A percentile compares a stretch with the other conserved stretches of the same genome.
These are phyloP conservation scores for Trichopria drosophilae DNA, from an alignment of 2,888 invertebrate species.

Conservation along the genomic window DNA sequence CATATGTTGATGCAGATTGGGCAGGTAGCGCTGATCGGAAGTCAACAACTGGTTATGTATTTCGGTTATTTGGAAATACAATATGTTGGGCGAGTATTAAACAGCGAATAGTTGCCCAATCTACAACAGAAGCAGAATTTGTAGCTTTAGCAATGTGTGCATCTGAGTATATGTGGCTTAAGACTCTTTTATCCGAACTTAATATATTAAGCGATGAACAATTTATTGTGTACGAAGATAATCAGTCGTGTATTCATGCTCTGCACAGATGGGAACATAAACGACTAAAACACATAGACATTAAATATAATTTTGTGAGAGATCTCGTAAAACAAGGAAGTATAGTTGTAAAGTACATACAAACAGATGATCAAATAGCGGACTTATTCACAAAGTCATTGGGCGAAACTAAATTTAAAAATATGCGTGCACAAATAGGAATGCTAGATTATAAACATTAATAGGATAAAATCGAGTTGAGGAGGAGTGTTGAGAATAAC, in stretches of 20 bases:
- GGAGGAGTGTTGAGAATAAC: constrained; percentile 6
- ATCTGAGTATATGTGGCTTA: constrained; percentile 43
- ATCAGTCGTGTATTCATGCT: constrained; percentile 35
- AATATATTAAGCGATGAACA: constrained; percentile 5
- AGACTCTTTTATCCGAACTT: constrained; percentile 37
- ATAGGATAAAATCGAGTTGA: background rate
- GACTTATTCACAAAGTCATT: constrained; percentile 21
- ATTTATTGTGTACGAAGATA: constrained; percentile 35
- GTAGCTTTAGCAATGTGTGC: constrained; percentile 42
- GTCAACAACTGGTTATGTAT: constrained; percentile 45
- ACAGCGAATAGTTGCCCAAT: constrained; percentile 43
- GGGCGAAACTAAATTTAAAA: constrained; percentile 1
- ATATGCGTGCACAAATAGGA: background rate
- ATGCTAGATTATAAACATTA: background rate
- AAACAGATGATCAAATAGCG: constrained; percentile 13
- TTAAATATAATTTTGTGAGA: constrained; percentile 33
- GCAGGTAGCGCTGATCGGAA: constrained; percentile 33
- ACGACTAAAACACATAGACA: constrained; percentile 35
- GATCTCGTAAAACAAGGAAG: constrained; percentile 15
- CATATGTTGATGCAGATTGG: constrained; percentile 16
- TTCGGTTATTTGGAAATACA: constrained; percentile 39
- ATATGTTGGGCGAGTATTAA: constrained; percentile 46
- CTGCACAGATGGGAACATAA: constrained; percentile 37
- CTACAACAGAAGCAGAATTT: constrained; percentile 50
- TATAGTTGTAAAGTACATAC: constrained; percentile 16